Conservation (phyloP, 2,888 invertebrate genomes). For the Apamea monoglypha region DNA sequence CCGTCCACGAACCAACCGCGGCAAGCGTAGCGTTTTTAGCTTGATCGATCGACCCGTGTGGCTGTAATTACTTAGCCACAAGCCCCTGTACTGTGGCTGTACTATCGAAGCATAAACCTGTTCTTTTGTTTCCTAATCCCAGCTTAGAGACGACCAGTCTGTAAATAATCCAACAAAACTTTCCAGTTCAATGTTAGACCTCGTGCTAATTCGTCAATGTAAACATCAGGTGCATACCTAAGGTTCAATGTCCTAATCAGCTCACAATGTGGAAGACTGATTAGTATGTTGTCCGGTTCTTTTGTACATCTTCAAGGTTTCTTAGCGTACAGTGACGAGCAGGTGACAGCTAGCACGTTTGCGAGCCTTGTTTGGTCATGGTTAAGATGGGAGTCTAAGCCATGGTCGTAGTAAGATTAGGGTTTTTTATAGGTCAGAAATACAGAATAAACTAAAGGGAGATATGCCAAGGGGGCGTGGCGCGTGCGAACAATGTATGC, state of each 20-base stretch:
- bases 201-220: constrained; percentile 44
- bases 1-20: no score
- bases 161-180: background rate
- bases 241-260: constrained; percentile 56
- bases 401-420: constrained; percentile 4
- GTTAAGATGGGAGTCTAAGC: constrained; percentile 30
- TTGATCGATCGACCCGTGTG: no score
- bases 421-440: background rate
- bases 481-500: no score
- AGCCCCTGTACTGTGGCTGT: no score
- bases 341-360: constrained; percentile 49
- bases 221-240: constrained; percentile 40
- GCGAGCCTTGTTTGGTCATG: constrained; percentile 26
- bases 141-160: background rate
- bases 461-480: no score
- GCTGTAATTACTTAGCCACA: no score
- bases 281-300: constrained; percentile 50
- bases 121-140: background rate
- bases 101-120: background rate
- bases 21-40: no score
- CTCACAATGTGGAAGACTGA: constrained; percentile 30
- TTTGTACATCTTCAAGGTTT: constrained; percentile 44
- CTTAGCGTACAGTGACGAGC: constrained; percentile 18
- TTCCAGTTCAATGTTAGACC: constrained; percentile 49
- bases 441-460: no score